These are phyloP conservation scores for Neogobius melanostomus DNA, from an alignment of 2,113 vertebrate species.

Conservation along the genomic window DNA sequence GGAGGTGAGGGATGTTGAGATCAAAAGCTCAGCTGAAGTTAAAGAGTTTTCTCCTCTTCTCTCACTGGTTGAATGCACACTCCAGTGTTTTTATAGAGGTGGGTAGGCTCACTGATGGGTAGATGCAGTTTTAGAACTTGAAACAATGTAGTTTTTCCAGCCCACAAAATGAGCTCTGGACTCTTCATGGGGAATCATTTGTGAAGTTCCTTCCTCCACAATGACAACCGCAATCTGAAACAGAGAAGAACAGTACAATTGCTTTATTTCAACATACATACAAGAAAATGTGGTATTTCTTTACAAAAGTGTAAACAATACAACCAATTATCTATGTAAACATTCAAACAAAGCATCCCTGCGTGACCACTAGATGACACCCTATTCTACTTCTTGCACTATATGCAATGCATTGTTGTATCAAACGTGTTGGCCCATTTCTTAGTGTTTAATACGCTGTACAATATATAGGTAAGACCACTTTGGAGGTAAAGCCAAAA, in stretches of 20 bases:
- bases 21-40: slow-evolving; percentile 25
- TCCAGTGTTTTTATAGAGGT: slow-evolving; percentile 18
- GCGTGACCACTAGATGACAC: slow-evolving; percentile 46
- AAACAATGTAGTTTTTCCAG: slow-evolving; percentile 84
- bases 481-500: too few species aligned
- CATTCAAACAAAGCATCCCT: slow-evolving; percentile 3
- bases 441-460: too few species aligned
- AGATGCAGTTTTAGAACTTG: slow-evolving; percentile 77
- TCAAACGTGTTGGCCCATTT: too few species aligned
- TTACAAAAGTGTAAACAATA: slow-evolving; percentile 12
- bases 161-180: slow-evolving; percentile 85
- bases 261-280: background rate
- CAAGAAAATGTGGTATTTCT: background rate
- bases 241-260: slow-evolving; percentile 25
- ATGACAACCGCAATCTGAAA: slow-evolving; percentile 64
- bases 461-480: too few species aligned
- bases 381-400: background rate
- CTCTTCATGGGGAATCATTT: slow-evolving; percentile 99
- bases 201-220: slow-evolving; percentile 72
- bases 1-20: slow-evolving; percentile 17
- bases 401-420: background rate
- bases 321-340: slow-evolving; percentile 1
- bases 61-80: slow-evolving; percentile 18
- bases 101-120: slow-evolving; percentile 68
- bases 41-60: slow-evolving; percentile 27